phyloP scores from a whole-genome alignment of 2,888 invertebrate genomes.

The Sclerodermus sp. region DNA sequence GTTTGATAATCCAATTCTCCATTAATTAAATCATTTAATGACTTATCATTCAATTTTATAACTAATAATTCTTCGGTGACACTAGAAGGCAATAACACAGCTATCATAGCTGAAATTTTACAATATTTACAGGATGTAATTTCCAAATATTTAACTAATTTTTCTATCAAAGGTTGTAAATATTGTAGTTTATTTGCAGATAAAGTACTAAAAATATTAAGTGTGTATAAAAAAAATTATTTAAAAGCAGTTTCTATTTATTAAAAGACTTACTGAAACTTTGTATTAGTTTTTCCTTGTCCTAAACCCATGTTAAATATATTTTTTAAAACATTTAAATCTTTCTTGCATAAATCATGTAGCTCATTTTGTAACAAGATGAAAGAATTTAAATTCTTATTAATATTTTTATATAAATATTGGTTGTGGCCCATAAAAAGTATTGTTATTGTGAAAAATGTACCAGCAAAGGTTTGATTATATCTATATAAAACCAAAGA shows the following conservation, averaged over 20 bases:
- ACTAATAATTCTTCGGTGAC: constrained; percentile 20
- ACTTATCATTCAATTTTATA: constrained; percentile 29
- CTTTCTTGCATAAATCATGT: constrained; percentile 35
- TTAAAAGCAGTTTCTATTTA: constrained; percentile 9
- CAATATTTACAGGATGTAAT: constrained; percentile 34
- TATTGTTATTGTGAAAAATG: constrained; percentile 24
- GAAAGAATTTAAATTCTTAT: constrained; percentile 28
- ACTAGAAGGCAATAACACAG: constrained; percentile 29
- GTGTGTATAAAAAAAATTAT: not conserved
- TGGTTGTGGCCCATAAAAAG: constrained; percentile 23
- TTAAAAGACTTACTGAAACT: constrained; percentile 38
- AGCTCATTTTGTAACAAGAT: constrained; percentile 42
- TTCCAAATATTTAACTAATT: constrained; percentile 35
- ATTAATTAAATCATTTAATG: constrained; percentile 19
- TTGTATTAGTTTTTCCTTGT: constrained; percentile 22
- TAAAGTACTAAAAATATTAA: constrained; percentile 31
- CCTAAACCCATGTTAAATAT: constrained; percentile 32
- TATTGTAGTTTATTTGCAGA: constrained; percentile 35
- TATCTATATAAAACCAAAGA: constrained; percentile 19
- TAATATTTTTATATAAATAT: constrained; percentile 21
- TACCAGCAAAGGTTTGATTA: constrained; percentile 17
- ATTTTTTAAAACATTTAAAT: constrained; percentile 42
- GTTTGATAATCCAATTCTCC: constrained; percentile 43
- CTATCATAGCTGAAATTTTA: constrained; percentile 29
- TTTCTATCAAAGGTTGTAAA: constrained; percentile 39